Evolutionary conservation across 2,888 invertebrate species (phyloP).

Genomic region (Platypus cylindrus): DNA sequence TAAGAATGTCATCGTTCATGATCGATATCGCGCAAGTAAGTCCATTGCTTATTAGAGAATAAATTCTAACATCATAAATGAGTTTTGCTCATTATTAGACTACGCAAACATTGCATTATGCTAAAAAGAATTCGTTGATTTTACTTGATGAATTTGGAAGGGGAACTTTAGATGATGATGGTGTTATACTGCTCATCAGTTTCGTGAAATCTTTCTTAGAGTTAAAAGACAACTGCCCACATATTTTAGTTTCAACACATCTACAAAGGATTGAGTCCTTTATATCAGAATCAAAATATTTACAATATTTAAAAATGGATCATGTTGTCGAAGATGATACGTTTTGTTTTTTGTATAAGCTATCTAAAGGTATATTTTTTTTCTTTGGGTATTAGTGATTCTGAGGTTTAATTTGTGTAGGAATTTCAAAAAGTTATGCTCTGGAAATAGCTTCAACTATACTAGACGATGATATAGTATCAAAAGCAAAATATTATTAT

Average conservation of each 20-base stretch:
- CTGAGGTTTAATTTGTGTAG: conserved; percentile 9
- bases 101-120: conserved; percentile 53
- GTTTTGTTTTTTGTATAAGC: conserved; percentile 54
- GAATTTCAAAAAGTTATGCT: conserved; percentile 53
- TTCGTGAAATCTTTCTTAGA: conserved; percentile 54
- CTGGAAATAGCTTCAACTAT: conserved; percentile 48
- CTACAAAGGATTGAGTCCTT: conserved; percentile 51
- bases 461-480: conserved; percentile 43
- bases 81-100: conserved; percentile 40
- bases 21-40: conserved; percentile 69
- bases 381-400: background rate
- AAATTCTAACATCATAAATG: background rate
- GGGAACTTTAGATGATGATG: conserved; percentile 67
- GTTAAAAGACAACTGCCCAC: conserved; percentile 48
- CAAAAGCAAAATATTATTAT: conserved; percentile 40
- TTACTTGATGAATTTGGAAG: conserved; percentile 85
- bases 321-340: conserved; percentile 30
- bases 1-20: conserved; percentile 75
- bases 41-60: no score
- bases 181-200: conserved; percentile 57
- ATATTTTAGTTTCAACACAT: conserved; percentile 67
- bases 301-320: conserved; percentile 29
- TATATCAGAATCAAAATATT: conserved; percentile 39
- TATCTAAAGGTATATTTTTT: conserved; percentile 40
- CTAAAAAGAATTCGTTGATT: conserved; percentile 54